Conservation (phyloP, 2,797 vertebrate species). For the Distichodus sexfasciatus region DNA sequence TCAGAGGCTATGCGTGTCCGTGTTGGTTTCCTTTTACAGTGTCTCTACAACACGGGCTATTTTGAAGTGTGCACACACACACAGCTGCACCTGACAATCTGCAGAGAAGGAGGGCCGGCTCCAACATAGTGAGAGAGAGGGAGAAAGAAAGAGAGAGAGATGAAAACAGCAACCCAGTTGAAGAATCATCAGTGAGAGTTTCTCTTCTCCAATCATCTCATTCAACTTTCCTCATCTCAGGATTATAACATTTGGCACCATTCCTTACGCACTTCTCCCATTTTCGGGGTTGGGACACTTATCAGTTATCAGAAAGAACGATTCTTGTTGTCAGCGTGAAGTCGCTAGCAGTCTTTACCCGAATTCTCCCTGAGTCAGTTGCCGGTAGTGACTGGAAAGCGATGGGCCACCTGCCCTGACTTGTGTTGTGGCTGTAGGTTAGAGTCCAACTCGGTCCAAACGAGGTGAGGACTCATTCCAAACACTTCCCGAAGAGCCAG, state of each 20-base stretch:
- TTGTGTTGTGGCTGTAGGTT: not conserved
- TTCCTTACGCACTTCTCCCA: not conserved
- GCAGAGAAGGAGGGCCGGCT: conserved; percentile 50
- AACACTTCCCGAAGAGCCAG: too few relatives aligned
- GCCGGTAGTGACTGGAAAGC: not conserved
- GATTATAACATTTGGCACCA: conserved; percentile 3
- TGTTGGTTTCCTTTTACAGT: conserved; percentile 83
- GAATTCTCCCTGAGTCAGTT: not conserved
- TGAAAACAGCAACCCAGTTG: conserved; percentile 1
- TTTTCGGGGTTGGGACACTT: not conserved
- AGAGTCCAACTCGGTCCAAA: too few relatives aligned
- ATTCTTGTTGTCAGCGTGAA: not conserved
- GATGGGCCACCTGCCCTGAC: not conserved
- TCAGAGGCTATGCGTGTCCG: conserved; percentile 69
- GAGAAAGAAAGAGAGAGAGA: conserved; percentile 7
- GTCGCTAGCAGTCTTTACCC: not conserved
- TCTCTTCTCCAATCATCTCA: not conserved
- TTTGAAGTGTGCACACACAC: conserved; percentile 63
- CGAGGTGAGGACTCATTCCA: too few relatives aligned
- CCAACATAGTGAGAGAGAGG: conserved; percentile 13
- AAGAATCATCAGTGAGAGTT: conserved; percentile 6
- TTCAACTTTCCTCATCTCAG: not conserved
- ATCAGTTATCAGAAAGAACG: not conserved
- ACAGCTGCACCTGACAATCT: conserved; percentile 72
- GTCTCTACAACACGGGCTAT: conserved; percentile 54